Base-by-base conservation (phyloP, 2,113 vertebrate species). In the Trochalopteron elliotii region DNA sequence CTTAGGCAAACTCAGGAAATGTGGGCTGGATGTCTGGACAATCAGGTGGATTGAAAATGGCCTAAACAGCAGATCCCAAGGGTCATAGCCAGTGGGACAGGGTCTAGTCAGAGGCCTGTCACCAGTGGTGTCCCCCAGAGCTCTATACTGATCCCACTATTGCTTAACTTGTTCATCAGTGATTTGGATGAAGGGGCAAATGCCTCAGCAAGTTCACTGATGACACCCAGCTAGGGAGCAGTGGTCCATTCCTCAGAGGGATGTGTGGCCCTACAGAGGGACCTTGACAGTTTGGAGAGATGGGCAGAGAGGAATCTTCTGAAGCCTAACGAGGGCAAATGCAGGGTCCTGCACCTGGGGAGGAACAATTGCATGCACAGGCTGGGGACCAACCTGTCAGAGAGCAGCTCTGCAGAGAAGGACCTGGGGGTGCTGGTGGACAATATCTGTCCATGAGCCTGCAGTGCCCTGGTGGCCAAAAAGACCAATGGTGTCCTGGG, bases 231-330 rank as follows among this genome's bases (percentile, higher is more conserved):
- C 6, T 57, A n/a, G 59, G 50, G 50, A 42, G 10, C 31, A 80
- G 22, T 18, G 42, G 31, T 22, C 0, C 1, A 4, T 33, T 65
- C 42, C 1, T 3, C 17, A 64, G 35, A 80, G 21, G 4, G 42
- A 17, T 37, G 14, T 42, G 35, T 47, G 22, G 15, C 22, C 31
- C 37, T 50, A 42, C 31, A 65, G 21, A 31, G 15, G 27, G 31
- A 65, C 50, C 50, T 27, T 0, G 0, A 35, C 21, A 31, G 17
- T 21, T 24, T 31, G 49, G 30, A 71, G 35, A 63, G 20, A 7
- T 10, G 40, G 40, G 17, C 16, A 56, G 56, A 63, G 49, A 79
- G 70, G 65, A 63, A 40, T 3, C 20, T 45, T 55, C n/a, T 5
- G 3, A 56, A 49, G 8, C 40, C 35, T 33, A 49, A 12, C 11